These are phyloP conservation scores for Triplophysa bombifrons DNA, from an alignment of 2,797 vertebrate genomes.

Conservation along the genomic window DNA sequence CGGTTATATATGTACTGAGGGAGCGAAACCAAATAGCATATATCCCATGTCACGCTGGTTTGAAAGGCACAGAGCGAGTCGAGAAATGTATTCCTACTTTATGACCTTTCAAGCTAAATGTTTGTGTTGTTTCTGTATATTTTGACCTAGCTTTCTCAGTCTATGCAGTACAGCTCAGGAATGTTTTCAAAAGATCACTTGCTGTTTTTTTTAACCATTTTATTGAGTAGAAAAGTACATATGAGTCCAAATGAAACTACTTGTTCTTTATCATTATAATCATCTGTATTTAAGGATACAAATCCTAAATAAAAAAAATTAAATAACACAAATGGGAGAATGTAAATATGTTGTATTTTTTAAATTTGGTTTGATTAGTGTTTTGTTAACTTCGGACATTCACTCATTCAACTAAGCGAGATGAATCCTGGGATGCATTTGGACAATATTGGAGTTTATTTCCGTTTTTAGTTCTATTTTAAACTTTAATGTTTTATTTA, in stretches of 20 bases:
- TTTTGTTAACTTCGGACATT: background rate
- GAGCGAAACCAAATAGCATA: slow-evolving; percentile 42
- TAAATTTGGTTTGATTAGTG: background rate
- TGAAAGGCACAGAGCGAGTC: background rate
- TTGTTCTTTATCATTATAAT: too few species aligned
- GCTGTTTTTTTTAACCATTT: background rate
- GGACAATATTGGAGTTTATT: background rate
- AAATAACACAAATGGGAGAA: too few species aligned
- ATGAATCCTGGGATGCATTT: background rate
- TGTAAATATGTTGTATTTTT: too few species aligned
- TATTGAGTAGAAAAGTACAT: background rate
- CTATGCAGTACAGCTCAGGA: background rate
- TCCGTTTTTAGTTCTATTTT: background rate
- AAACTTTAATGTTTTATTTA: too few species aligned
- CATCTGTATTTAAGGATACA: too few species aligned
- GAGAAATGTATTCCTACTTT: background rate
- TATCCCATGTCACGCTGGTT: slow-evolving; percentile 21
- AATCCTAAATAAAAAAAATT: too few species aligned
- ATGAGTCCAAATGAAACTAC: too few species aligned
- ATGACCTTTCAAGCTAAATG: background rate
- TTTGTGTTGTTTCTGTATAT: background rate
- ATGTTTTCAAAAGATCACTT: background rate
- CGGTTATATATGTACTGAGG: slow-evolving; percentile 22
- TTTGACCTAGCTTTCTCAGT: background rate
- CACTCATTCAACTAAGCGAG: background rate